These are phyloP conservation scores for Bambusicola thoracicus DNA, from an alignment of 2,113 vertebrate species.

Conservation along the genomic window DNA sequence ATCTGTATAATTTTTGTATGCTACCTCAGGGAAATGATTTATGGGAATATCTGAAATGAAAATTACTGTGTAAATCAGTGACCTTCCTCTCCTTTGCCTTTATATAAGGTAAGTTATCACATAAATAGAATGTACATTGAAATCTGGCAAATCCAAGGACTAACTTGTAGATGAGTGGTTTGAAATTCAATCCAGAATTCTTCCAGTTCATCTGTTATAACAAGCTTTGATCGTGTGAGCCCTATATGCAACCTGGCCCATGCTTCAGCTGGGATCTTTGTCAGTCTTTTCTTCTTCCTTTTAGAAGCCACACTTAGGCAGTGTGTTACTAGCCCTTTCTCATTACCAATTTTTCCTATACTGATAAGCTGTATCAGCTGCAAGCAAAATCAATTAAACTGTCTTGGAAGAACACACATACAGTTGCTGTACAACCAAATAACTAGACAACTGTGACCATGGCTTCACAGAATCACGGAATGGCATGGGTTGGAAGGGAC, in stretches of 20 bases:
- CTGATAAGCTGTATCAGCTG: neutral
- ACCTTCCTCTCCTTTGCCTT: neutral
- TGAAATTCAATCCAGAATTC: neutral
- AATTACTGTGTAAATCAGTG: neutral
- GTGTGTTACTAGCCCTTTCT: neutral
- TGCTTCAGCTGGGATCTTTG: neutral
- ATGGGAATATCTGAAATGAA: neutral
- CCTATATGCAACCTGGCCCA: neutral
- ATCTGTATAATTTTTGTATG: neutral
- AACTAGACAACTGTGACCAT: neutral
- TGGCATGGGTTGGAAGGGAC: no score
- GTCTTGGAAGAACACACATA: neutral
- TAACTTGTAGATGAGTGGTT: neutral
- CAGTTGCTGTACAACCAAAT: neutral
- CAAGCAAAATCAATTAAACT: neutral
- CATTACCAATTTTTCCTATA: rapidly evolving
- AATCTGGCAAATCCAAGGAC: neutral
- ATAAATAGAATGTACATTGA: neutral
- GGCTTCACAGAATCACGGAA: neutral
- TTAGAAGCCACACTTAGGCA: neutral
- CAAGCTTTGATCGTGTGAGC: neutral
- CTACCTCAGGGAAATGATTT: neutral
- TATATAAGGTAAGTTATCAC: neutral
- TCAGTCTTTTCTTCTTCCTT: neutral
- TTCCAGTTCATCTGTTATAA: neutral